Evolutionary conservation across 2,113 vertebrate genomes (phyloP).

Genomic region (Grus americana): DNA sequence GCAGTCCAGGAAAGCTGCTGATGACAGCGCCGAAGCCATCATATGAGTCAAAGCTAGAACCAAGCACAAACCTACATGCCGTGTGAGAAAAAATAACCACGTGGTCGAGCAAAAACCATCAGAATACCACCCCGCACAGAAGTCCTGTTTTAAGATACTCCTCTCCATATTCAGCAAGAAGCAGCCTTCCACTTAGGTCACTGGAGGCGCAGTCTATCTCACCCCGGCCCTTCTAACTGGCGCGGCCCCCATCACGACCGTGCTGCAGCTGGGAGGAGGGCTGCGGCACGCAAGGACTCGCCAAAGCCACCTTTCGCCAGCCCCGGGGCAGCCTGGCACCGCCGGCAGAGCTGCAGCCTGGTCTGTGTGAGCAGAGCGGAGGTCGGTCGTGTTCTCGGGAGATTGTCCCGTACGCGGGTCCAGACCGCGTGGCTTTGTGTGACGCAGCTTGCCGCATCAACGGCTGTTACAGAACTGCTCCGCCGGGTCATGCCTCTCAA

Average conservation of each 20-base stretch:
- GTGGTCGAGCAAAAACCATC: accelerated
- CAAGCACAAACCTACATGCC: not conserved
- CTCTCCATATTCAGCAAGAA: accelerated
- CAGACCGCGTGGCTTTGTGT: accelerated
- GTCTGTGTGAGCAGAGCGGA: accelerated
- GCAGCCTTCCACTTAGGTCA: not conserved
- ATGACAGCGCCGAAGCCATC: accelerated
- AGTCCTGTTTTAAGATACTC: accelerated
- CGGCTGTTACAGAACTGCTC: accelerated
- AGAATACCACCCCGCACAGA: not conserved
- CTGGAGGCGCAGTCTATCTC: accelerated
- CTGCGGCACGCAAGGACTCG: accelerated
- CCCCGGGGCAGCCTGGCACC: not conserved
- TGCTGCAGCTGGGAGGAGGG: not conserved
- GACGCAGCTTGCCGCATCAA: too few relatives aligned
- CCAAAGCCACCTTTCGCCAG: accelerated
- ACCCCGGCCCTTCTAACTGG: not conserved
- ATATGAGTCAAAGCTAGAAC: accelerated
- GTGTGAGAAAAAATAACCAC: accelerated
- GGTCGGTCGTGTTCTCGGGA: accelerated
- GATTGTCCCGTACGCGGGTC: accelerated
- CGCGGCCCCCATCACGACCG: accelerated
- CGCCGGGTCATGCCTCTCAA: accelerated
- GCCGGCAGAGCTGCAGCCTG: not conserved
- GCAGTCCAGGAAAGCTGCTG: not conserved